Base-by-base conservation (phyloP, 2,888 invertebrate species). In the Drosophila parthenogenetica region DNA sequence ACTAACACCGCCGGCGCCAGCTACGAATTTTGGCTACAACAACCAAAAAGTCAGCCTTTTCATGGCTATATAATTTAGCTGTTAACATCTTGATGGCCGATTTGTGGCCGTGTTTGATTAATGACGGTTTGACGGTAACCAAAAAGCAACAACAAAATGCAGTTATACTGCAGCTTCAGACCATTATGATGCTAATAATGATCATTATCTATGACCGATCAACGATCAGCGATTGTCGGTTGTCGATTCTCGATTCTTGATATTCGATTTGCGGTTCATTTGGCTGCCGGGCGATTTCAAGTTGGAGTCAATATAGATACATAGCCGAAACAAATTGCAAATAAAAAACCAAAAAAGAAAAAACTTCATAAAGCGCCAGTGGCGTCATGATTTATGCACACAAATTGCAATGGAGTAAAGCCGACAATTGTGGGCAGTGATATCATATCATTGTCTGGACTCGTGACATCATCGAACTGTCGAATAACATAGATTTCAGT, bases 21-120 rank as follows among this genome's bases (percentile, higher is more conserved):
- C 57, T 16, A 57, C 35, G 14, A 54, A 32, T 57, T 57, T 61
- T 17, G 39, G 40, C 69, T 45, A 32, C 48, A 67, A 35, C 22
- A 22, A 22, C 22, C 5, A 35, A 35, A 61, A 53, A 37, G 35
- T 59, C 58, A 32, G 65, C 60, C 32, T n/a, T 66, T 80, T 77
- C 70, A 76, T 58, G 60, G 63, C 79, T 63, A 54, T 83, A 81
- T 81, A 83, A 83, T 83, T 83, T 83, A 65, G 81, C 72, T 87
- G 83, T 81, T 84, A 83, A 75, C 87, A 83, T 83, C 85, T 84
- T 87, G 87, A 83, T 87, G 70, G 87, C 61, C 81, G 77, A 79
- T 62, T 71, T 71, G 71, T 58, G 71, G 77, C 73, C 61, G 58
- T 70, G 32, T 83, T 81, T 87, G 87, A 83, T 84, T 79, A 87